Evolutionary conservation across 23 tunicate species (phyloP), one percentile per base, ranked within the genome.

Genomic region (Diplosoma virens): DNA sequence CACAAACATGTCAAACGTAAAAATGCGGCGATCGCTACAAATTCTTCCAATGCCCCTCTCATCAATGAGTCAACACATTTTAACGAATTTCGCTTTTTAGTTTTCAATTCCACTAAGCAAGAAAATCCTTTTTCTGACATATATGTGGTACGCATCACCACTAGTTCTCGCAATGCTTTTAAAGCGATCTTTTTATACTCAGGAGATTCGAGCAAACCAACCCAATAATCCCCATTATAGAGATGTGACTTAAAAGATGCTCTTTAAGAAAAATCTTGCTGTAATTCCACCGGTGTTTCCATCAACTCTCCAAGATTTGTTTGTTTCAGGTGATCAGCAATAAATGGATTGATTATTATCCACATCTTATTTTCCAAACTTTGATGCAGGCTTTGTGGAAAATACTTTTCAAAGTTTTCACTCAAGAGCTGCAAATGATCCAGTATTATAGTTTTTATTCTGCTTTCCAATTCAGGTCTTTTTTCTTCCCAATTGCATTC

Each of bases 21-120:
- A n/a, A n/a, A n/a, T n/a, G n/a, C n/a, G n/a, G n/a, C n/a, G n/a
- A n/a, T n/a, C n/a, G n/a, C n/a, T n/a, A n/a, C n/a, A n/a, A n/a
- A n/a, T n/a, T 30, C 56, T 58, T 77, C 55, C 23, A 77, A 36
- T 60, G 70, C 81, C 81, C 33, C 71, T 58, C 71, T 77, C 60
- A 77, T 77, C 54, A 30, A 77, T 33, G 55, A 59, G 81, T 60
- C 71, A 24, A 77, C 81, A 77, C 71, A 59, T 77, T 60, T 77
- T 71, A 77, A 31, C 32, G 81, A 54, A 35, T 77, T 77, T 77
- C 71, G 33, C 11, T 59, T 77, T 77, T 77, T 77, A 77, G 81
- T 77, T 77, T 63, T 75, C 37, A 54, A 30, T 52, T 50, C 30
- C 31, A 77, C 52, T 67, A 35, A n/a, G 52, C 74, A 67, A 6